A percentile compares a stretch with the other conserved stretches of the same genome.
Conservation (phyloP, 2,797 vertebrate genomes). For the Phyllotis vaccarum region DNA sequence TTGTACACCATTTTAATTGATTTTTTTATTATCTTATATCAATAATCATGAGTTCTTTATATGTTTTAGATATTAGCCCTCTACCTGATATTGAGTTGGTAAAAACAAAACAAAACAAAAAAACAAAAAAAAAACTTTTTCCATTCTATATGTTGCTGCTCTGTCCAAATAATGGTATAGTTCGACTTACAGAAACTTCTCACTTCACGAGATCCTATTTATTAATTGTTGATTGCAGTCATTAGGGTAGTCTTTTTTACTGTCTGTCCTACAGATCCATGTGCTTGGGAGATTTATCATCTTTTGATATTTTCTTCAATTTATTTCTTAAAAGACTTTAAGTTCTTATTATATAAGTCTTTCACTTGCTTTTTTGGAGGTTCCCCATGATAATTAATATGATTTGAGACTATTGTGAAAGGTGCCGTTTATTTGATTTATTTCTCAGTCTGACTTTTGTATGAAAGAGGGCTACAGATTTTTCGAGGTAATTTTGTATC, state of each 20-base stretch:
- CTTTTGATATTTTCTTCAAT: background rate
- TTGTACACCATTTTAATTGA: no score
- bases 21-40: no score
- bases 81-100: background rate
- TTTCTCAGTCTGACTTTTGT: background rate
- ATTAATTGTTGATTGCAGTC: background rate
- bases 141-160: background rate
- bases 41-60: background rate
- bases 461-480: background rate
- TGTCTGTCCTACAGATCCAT: background rate
- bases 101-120: no score
- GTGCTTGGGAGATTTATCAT: background rate
- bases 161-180: background rate
- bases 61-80: background rate
- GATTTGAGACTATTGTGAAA: background rate
- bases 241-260: background rate
- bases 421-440: background rate
- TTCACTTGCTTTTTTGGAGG: background rate
- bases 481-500: background rate
- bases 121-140: no score
- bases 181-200: background rate
- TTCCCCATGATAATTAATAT: background rate
- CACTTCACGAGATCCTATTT: background rate
- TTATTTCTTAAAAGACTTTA: background rate
- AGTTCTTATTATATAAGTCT: background rate